Conservation (phyloP, 2,888 invertebrate species). For the Silvanus unidentatus region DNA sequence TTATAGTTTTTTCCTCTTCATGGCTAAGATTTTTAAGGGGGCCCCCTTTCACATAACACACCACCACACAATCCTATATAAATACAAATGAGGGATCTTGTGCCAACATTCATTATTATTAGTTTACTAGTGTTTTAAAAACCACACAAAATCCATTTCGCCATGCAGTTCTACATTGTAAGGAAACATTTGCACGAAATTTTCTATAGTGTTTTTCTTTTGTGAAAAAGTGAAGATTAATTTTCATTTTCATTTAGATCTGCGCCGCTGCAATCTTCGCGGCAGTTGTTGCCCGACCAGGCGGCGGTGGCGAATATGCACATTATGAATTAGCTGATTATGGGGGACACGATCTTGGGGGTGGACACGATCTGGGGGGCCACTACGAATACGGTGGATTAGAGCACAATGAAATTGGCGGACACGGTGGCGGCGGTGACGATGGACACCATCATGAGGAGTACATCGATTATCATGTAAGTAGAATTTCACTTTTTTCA, state of each 20-base stretch:
- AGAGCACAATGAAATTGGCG: slow-evolving; percentile 20
- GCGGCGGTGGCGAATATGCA: slow-evolving; percentile 31
- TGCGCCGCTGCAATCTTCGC: slow-evolving; percentile 38
- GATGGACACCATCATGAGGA: slow-evolving; percentile 29
- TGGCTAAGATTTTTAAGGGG: slow-evolving; percentile 22
- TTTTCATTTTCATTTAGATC: slow-evolving; percentile 25
- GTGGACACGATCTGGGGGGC: slow-evolving; percentile 17
- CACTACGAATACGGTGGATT: slow-evolving; percentile 13
- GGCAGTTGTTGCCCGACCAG: slow-evolving; percentile 36
- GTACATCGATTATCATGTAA: slow-evolving; percentile 39
- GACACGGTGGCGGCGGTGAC: slow-evolving; percentile 16
- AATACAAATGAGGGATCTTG: no score
- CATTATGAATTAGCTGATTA: slow-evolving; percentile 30
- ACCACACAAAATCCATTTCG: not conserved
- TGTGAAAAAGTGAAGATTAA: not conserved
- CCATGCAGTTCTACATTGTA: slow-evolving; percentile 36
- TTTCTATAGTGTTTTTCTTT: no score
- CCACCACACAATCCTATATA: slow-evolving; percentile 5
- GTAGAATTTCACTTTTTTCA: slow-evolving; percentile 12
- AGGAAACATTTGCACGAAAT: slow-evolving; percentile 28
- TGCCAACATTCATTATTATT: no score
- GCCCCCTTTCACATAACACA: slow-evolving; percentile 33
- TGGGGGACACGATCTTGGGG: slow-evolving; percentile 21
- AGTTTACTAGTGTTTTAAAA: no score
- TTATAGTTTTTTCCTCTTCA: slow-evolving; percentile 8